These are phyloP conservation scores for Xestia xanthographa DNA, from an alignment of 2,888 invertebrate species.

Conservation along the genomic window DNA sequence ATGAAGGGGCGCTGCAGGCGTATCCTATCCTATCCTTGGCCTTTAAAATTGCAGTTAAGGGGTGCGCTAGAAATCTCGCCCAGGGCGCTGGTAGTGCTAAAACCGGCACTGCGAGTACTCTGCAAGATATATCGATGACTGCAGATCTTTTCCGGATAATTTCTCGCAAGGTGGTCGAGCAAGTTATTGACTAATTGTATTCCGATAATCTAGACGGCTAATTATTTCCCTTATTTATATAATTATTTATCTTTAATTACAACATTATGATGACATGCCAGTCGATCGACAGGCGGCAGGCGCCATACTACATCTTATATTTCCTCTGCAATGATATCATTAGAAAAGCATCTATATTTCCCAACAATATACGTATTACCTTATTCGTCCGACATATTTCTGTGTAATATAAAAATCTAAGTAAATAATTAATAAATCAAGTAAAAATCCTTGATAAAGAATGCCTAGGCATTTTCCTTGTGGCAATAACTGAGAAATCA, in stretches of 20 bases:
- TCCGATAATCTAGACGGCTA: not conserved
- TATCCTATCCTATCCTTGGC: no score
- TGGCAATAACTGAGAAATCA: conserved; percentile 66
- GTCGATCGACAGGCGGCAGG: conserved; percentile 14
- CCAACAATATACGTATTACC: conserved; percentile 38
- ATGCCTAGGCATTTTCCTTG: conserved; percentile 67
- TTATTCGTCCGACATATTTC: conserved; percentile 48
- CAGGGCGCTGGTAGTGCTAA: no score
- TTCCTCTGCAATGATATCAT: conserved; percentile 23
- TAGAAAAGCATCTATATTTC: conserved; percentile 20
- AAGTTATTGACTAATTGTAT: not conserved
- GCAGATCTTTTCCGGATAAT: not conserved
- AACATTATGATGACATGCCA: conserved; percentile 4
- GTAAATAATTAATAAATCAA: conserved; percentile 56
- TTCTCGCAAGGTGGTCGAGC: not conserved
- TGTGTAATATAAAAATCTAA: conserved; percentile 54
- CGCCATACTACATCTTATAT: conserved; percentile 16
- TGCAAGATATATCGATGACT: not conserved
- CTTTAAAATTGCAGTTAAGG: no score
- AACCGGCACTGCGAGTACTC: no score
- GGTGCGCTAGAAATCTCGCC: no score
- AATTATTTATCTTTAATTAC: conserved; percentile 12
- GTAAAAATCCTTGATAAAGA: conserved; percentile 66
- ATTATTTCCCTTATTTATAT: conserved; percentile 10
- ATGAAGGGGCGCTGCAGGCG: no score